Percentiles rank a stretch among this genome's conserved stretches.
phyloP scores from a whole-genome alignment of 53 echinoderm and acorn worm species.

The Glandiceps talaboti region DNA sequence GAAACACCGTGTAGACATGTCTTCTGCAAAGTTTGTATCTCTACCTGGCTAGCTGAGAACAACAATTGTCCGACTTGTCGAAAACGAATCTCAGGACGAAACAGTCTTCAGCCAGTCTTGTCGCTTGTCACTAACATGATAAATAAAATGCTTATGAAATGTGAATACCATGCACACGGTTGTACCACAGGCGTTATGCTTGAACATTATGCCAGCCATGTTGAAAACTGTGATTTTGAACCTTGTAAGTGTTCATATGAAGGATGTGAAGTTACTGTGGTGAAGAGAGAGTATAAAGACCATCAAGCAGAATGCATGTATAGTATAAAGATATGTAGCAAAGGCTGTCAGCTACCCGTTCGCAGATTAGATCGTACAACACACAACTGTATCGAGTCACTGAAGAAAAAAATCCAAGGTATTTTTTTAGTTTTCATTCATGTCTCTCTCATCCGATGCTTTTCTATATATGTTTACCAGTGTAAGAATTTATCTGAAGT shows the following conservation, averaged over 20 bases:
- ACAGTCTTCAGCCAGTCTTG: conserved; percentile 79
- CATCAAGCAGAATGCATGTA: conserved; percentile 65
- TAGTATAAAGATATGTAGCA: conserved; percentile 64
- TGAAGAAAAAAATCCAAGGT: conserved; percentile 71
- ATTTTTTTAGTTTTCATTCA: too few species aligned
- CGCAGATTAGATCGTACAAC: conserved; percentile 23
- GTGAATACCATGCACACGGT: conserved; percentile 56
- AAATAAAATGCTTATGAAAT: conserved; percentile 63
- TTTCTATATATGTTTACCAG: too few species aligned
- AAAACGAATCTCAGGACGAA: conserved; percentile 28
- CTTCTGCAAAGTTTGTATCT: conserved; percentile 92
- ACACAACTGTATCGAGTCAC: conserved; percentile 65
- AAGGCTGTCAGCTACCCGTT: conserved; percentile 69
- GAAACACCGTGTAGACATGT: conserved; percentile 95
- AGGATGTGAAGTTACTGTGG: conserved; percentile 51
- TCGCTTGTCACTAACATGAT: conserved; percentile 97
- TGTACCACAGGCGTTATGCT: conserved; percentile 53
- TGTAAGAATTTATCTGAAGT: too few species aligned
- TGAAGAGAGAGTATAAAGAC: conserved; percentile 50
- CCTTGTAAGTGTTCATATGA: conserved; percentile 65
- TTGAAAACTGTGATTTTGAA: conserved; percentile 53
- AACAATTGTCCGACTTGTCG: conserved; percentile 91
- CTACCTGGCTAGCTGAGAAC: conserved; percentile 74
- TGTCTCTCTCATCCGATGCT: too few species aligned
- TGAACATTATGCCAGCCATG: conserved; percentile 55